Evolutionary conservation across 2,888 invertebrate genomes (phyloP).

Genomic region (Resseliella maxima): DNA sequence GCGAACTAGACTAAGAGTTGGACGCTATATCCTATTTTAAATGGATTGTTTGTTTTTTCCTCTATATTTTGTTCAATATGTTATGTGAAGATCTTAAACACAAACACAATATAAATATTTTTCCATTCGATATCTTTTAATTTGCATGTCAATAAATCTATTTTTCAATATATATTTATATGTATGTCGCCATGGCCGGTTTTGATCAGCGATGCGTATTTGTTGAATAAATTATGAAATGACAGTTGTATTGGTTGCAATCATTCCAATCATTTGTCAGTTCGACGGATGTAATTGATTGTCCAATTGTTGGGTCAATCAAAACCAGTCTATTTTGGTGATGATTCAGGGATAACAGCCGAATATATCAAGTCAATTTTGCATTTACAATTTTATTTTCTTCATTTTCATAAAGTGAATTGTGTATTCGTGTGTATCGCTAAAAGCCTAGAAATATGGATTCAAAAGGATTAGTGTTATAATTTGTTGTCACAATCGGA

Average conservation of each 20-base stretch:
- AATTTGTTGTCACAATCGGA: neutral
- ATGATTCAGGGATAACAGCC: neutral
- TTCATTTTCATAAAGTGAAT: too few species aligned
- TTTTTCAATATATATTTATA: neutral
- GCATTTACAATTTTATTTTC: neutral
- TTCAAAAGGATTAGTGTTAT: neutral
- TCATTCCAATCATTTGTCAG: neutral
- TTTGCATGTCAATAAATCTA: conserved; percentile 38
- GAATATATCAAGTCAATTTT: too few species aligned
- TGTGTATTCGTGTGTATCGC: neutral
- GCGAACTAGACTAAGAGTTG: too few species aligned
- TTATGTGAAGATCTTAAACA: neutral
- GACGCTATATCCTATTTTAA: too few species aligned
- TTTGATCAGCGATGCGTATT: neutral
- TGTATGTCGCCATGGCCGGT: conserved; percentile 6
- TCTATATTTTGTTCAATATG: neutral
- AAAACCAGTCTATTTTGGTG: conserved; percentile 21
- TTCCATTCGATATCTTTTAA: neutral
- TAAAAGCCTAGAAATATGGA: neutral
- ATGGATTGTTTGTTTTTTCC: too few species aligned
- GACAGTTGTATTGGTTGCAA: neutral
- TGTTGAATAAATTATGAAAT: neutral
- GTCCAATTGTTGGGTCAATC: conserved; percentile 15
- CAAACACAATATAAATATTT: neutral
- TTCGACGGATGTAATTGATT: conserved; percentile 28